Evolutionary conservation across 2,797 vertebrate species (phyloP).

Genomic region (Microctenopoma stevenorrisi): DNA sequence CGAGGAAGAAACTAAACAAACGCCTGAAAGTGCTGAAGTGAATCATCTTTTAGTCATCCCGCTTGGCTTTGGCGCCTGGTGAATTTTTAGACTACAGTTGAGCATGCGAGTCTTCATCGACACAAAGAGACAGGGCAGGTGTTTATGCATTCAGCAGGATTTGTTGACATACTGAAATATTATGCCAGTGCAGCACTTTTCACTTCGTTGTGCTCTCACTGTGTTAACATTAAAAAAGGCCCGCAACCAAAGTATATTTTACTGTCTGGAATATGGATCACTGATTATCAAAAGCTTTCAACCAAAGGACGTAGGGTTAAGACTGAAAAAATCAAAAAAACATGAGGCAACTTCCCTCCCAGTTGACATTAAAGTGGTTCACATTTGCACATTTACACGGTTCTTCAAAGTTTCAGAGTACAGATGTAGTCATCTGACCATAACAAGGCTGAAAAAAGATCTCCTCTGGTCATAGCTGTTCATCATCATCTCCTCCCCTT

Average conservation of each 20-base stretch:
- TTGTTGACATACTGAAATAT: constrained; percentile 65
- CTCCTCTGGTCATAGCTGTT: constrained; percentile 45
- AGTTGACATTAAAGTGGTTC: constrained; percentile 49
- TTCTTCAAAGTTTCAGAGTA: constrained; percentile 43
- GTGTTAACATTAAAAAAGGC: constrained; percentile 42
- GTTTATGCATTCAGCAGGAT: constrained; percentile 58
- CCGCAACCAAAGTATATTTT: constrained; percentile 53
- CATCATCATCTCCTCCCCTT: constrained; percentile 60
- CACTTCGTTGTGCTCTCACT: constrained; percentile 57
- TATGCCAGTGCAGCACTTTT: constrained; percentile 63
- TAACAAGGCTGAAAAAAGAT: constrained; percentile 30
- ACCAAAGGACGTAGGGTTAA: constrained; percentile 46
- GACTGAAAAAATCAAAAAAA: constrained; percentile 68
- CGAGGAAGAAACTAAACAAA: constrained; percentile 40
- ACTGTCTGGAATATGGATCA: constrained; percentile 61
- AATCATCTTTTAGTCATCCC: constrained; percentile 65
- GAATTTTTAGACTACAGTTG: constrained; percentile 46
- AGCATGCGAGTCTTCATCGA: constrained; percentile 55
- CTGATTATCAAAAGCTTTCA: constrained; percentile 57
- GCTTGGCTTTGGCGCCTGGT: constrained; percentile 42
- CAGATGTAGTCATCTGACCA: constrained; percentile 50
- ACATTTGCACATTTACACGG: constrained; percentile 59
- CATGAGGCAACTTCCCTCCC: constrained; percentile 59
- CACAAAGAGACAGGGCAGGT: constrained; percentile 39
- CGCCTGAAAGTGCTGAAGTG: constrained; percentile 51